phyloP scores from a whole-genome alignment of 2,113 vertebrate genomes.

The Penelope pileata region DNA sequence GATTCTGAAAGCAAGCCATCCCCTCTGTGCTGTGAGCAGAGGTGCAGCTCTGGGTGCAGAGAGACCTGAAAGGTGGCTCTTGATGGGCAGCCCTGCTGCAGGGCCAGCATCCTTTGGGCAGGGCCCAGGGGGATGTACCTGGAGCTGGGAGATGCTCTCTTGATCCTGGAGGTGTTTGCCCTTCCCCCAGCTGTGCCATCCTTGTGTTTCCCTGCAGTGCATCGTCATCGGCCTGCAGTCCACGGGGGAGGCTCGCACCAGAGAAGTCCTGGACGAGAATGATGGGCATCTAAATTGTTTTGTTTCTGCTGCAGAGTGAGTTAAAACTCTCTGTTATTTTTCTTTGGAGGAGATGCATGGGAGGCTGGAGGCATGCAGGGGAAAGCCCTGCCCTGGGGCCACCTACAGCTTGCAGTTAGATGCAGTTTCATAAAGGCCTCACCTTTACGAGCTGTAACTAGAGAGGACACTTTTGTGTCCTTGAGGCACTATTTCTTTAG shows the following conservation, averaged over 20 bases:
- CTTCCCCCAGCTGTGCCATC: neutral
- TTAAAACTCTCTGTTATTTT: neutral
- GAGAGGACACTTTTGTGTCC: neutral
- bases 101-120: neutral
- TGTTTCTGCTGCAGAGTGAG: conserved; percentile 90
- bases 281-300: conserved; percentile 93
- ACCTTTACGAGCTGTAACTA: neutral
- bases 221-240: conserved; percentile 97
- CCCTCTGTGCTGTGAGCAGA: neutral
- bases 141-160: neutral
- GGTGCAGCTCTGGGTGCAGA: accelerated
- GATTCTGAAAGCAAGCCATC: neutral
- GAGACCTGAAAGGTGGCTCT: neutral
- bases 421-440: neutral
- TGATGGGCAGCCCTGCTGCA: neutral
- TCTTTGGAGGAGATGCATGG: neutral
- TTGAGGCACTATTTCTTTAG: neutral
- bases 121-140: neutral
- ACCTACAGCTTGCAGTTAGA: accelerated
- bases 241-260: conserved; percentile 93
- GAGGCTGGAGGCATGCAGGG: neutral
- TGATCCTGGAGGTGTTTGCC: neutral
- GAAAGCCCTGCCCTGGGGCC: neutral
- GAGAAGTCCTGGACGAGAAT: conserved; percentile 94
- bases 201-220: conserved; percentile 76